A percentile compares a stretch with the other conserved stretches of the same genome.
phyloP scores from a whole-genome alignment of 2,888 invertebrate species.

The Caenorhabditis virilis region DNA sequence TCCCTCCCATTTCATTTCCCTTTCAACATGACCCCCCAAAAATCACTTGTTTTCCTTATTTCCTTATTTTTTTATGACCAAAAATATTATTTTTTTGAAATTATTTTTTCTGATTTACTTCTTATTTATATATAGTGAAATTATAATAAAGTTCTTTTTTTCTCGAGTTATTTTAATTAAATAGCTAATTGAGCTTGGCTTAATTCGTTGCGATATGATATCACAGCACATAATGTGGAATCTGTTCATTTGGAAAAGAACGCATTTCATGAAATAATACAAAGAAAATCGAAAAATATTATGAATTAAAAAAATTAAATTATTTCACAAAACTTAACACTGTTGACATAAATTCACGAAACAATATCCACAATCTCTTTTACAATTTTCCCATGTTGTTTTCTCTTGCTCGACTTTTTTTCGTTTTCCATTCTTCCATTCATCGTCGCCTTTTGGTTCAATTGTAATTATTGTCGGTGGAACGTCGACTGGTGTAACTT shows the following conservation, averaged over 20 bases:
- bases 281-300: not conserved
- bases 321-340: not conserved
- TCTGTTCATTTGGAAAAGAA: not conserved
- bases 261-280: not conserved
- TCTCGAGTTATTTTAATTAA: too few species aligned
- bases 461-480: not conserved
- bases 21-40: not conserved
- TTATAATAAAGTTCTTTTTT: too few species aligned
- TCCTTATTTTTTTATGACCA: not conserved
- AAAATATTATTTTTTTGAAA: too few species aligned
- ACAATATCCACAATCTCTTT: conserved; percentile 2
- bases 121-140: too few species aligned
- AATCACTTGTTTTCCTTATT: not conserved
- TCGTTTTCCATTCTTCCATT: too few species aligned
- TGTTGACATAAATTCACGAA: not conserved
- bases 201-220: too few species aligned
- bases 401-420: not conserved
- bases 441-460: too few species aligned
- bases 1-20: not conserved
- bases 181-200: too few species aligned
- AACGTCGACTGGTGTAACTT: not conserved
- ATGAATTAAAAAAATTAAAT: not conserved
- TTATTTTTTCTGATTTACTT: too few species aligned
- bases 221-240: not conserved
- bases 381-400: not conserved